Conservation (phyloP, 1,140 invertebrate species). For the Cydia fagiglandana region DNA sequence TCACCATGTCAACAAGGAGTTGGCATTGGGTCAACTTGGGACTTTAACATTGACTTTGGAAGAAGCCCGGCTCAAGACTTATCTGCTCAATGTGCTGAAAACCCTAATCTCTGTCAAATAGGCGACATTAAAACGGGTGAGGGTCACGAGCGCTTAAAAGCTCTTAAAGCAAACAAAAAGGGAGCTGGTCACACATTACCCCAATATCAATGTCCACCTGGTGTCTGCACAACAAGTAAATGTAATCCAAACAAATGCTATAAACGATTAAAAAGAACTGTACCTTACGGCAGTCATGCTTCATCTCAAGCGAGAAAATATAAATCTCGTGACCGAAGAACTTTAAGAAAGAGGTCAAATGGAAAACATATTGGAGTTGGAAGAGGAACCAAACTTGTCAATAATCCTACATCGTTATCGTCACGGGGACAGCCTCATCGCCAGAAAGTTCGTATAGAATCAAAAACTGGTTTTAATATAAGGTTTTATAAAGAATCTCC, state of each 20-base stretch:
- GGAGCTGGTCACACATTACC: not conserved
- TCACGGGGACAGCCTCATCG: not conserved
- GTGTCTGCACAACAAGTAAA: not conserved
- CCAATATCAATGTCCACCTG: constrained; percentile 3
- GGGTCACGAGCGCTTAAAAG: not conserved
- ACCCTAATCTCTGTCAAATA: too few species aligned
- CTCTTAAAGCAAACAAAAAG: not conserved
- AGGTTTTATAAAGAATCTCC: not conserved
- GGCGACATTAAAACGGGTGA: not conserved
- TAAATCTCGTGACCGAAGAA: not conserved
- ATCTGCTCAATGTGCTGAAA: not conserved
- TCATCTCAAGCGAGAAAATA: not conserved
- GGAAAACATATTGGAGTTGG: not conserved
- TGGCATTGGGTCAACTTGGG: not conserved
- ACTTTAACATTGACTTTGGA: not conserved
- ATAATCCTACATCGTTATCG: not conserved
- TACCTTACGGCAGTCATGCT: not conserved
- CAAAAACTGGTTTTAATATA: not conserved
- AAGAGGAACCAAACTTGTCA: not conserved
- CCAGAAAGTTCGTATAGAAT: not conserved
- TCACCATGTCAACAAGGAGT: not conserved
- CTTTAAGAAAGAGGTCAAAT: not conserved
- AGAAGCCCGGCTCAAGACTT: not conserved
- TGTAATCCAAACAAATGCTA: constrained; percentile 1
- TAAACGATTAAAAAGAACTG: not conserved